Base-by-base conservation (phyloP, 2,797 vertebrate genomes). In the Pantherophis vulpinus region DNA sequence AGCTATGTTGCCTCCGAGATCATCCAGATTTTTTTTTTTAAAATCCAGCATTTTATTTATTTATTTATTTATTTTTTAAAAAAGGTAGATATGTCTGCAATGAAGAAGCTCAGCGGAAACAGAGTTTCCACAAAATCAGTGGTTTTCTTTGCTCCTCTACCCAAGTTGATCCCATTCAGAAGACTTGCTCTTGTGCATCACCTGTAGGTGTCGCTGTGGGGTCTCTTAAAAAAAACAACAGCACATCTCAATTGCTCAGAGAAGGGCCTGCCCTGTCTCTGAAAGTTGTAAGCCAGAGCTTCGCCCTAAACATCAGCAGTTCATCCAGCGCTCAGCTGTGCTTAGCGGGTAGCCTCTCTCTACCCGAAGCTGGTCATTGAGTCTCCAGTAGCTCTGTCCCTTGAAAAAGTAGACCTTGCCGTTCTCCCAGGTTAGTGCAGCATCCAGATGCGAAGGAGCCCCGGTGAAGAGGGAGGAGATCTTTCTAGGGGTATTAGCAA, bases 391-490 rank as follows among this genome's bases (percentile, higher is more conserved):
- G 56, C 98, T 94, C 66, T 98, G 98, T 0, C 98, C 98, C 94
- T 98, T 99, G 94, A 99, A 99, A 97, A 99, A 97, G 96, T 98
- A 99, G 93, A 99, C 96, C 89, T 97, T 98, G 93, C 97, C 97
- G 1, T 98, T 98, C 96, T 97, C 98, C 98, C 98, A 98, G 37
- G 98, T 98, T 96, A 98, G 95, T 23, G 98, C 98, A 0, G 98
- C 98, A 0, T 99, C 98, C 1, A 96, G 97, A 54, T 93, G 93
- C 32, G 98, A 91, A 0, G 98, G 98, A 8, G 97, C 96, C 8
- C 98, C 98, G 0, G 97, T 97, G 95, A 99, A 98, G 91, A 99
- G 97, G 88, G 92, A 93, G 4, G 98, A 98, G 86, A 98, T 98
- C 29, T 98, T 98, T 95, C 98, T 98, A 83, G 98, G 98, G 95